Evolutionary conservation across 2,888 invertebrate genomes (phyloP), one percentile per base, ranked within the genome.

Genomic region (Aporophyla lueneburgensis): DNA sequence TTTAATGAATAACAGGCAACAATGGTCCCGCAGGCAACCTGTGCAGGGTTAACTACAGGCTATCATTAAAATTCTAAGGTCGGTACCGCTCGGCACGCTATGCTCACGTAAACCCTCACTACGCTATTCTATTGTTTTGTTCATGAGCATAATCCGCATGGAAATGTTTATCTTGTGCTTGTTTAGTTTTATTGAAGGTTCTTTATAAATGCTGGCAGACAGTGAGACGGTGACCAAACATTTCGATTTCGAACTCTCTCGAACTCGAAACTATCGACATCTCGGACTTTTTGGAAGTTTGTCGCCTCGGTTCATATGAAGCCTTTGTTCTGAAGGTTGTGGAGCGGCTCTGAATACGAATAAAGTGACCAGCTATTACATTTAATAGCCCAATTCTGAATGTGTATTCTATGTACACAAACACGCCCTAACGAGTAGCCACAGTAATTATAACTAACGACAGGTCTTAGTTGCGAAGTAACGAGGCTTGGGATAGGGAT

Each of bases 51-150:
- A 83, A 81, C 61, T 74, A 78, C 61, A 67, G 73, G 73, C 73
- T 84, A 74, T 80, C 85, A 93, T 94, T 94, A 91, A 92, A 91
- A 94, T 94, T 94, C 93, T 90, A 93, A 94, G 93, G 94, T 93
- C 92, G 89, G 75, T 80, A 73, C 78, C 76, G 87, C 90, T 89
- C 90, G 90, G 85, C 88, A 92, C 93, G 85, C 90, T 92, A 90
- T 92, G 92, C 78, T 85, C 63, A 75, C 74, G 74, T 81, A 86
- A 86, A 78, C 63, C 71, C 53, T 75, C 65, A 51, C 78, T 80
- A 75, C 62, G 43, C 54, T 76, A 83, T 83, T 86, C 72, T 78
- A 86, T 79, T 86, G 79, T 83, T 74, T 80, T 73, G 78, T 73
- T 78, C 68, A 67, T 63, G 72, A 71, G 73, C 53, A 59, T 51